These are phyloP conservation scores for Tridacna crocea DNA, from an alignment of 2,888 invertebrate genomes.

Conservation along the genomic window DNA sequence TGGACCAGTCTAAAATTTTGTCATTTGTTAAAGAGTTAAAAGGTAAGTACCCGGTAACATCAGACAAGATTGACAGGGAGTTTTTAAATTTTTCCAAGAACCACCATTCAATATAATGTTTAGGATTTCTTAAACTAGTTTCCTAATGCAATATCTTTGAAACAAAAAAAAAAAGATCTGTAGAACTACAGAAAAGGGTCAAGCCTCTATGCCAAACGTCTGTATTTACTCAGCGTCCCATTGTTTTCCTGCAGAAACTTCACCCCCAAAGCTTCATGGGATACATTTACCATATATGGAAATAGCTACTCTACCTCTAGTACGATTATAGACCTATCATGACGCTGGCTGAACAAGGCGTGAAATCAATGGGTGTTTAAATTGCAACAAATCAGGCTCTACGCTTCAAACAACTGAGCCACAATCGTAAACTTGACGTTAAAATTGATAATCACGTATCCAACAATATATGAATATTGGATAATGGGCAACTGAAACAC, in stretches of 20 bases:
- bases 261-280: slow-evolving; percentile 46
- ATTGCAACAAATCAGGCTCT: slow-evolving; percentile 58
- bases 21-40: too few relatives aligned
- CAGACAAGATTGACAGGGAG: too few relatives aligned
- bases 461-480: slow-evolving; percentile 26
- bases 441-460: slow-evolving; percentile 27
- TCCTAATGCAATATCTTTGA: too few relatives aligned
- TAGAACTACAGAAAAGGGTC: background rate
- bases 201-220: slow-evolving; percentile 32
- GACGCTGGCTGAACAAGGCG: slow-evolving; percentile 44
- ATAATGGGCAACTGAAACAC: slow-evolving; percentile 39
- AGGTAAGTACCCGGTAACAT: too few relatives aligned
- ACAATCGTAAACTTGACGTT: slow-evolving; percentile 40
- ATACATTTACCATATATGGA: slow-evolving; percentile 63
- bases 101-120: too few relatives aligned
- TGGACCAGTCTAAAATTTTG: too few relatives aligned
- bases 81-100: too few relatives aligned
- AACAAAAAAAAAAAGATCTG: too few relatives aligned
- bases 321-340: slow-evolving; percentile 55
- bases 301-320: slow-evolving; percentile 54
- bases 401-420: slow-evolving; percentile 2
- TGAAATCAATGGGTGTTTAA: slow-evolving; percentile 65
- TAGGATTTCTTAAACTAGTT: too few relatives aligned
- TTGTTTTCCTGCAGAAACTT: slow-evolving; percentile 51
- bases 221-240: slow-evolving; percentile 63